Conservation (phyloP, 1,140 invertebrate species). For the Sitodiplosis mosellana region DNA sequence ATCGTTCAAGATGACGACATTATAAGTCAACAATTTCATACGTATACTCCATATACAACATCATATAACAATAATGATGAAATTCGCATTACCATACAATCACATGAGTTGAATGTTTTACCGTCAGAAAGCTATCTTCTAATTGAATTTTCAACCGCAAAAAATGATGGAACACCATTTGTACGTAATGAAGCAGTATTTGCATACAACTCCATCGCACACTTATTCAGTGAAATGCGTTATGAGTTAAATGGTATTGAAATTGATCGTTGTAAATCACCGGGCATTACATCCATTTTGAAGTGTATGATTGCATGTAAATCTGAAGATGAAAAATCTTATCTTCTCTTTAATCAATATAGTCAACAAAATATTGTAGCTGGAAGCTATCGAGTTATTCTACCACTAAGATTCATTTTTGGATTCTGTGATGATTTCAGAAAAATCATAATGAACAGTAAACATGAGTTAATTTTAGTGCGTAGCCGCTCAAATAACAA, state of each 20-base stretch:
- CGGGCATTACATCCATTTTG: conserved; percentile 20
- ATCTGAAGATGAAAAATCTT: too few species aligned
- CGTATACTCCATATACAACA: conserved; percentile 10
- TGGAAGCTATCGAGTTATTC: conserved; percentile 16
- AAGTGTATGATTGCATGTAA: conserved; percentile 10
- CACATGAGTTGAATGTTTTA: conserved; percentile 19
- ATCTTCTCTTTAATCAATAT: not conserved
- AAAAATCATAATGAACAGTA: conserved; percentile 24
- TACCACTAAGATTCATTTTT: conserved; percentile 21
- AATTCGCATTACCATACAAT: conserved; percentile 15
- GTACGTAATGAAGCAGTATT: conserved; percentile 4
- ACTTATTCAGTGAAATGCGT: conserved; percentile 25
- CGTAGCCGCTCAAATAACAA: conserved; percentile 15
- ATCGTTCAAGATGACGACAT: conserved; percentile 6
- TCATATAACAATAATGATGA: conserved; percentile 18
- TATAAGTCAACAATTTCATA: conserved; percentile 16
- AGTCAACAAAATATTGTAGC: not conserved
- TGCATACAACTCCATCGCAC: conserved; percentile 19
- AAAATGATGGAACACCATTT: too few species aligned
- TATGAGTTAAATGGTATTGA: conserved; percentile 25
- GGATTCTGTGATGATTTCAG: conserved; percentile 28
- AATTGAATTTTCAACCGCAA: too few species aligned
- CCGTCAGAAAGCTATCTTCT: conserved; percentile 12
- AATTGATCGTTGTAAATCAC: conserved; percentile 23
- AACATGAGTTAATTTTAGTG: conserved; percentile 27